A percentile compares a stretch with the other conserved stretches of the same genome.
These are phyloP conservation scores for Drosophila histrio DNA, from an alignment of 2,888 invertebrate species.

Conservation along the genomic window DNA sequence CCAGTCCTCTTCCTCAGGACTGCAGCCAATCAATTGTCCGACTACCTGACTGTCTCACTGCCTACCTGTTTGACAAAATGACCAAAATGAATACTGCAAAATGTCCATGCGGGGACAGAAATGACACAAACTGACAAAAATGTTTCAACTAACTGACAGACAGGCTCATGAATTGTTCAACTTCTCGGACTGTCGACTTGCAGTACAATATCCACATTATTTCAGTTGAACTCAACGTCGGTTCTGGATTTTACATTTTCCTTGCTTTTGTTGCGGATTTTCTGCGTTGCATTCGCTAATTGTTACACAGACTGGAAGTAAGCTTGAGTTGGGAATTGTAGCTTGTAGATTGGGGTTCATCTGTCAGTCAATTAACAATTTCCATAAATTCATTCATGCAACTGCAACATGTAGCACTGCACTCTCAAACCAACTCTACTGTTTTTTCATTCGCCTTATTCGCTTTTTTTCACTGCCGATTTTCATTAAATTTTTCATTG, in stretches of 20 bases:
- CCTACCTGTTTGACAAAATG: constrained; percentile 14
- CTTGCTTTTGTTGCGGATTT: constrained; percentile 29
- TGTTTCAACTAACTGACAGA: constrained; percentile 35
- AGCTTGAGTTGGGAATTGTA: neutral
- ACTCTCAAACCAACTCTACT: constrained; percentile 1
- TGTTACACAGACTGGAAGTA: constrained; percentile 30
- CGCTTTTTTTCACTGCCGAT: constrained; percentile 16
- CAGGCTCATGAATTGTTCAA: constrained; percentile 63
- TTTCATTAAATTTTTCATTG: constrained; percentile 40
- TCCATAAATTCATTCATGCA: constrained; percentile 63
- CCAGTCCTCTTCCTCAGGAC: neutral
- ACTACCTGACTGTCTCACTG: neutral
- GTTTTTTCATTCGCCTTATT: constrained; percentile 1
- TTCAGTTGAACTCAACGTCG: constrained; percentile 29
- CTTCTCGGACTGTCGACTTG: constrained; percentile 7
- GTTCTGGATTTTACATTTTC: constrained; percentile 1
- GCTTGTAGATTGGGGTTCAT: constrained; percentile 23
- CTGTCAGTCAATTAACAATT: constrained; percentile 70
- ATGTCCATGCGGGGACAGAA: constrained; percentile 30
- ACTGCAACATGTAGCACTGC: constrained; percentile 33
- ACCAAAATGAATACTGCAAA: constrained; percentile 17
- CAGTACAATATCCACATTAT: constrained; percentile 8
- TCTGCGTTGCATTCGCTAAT: constrained; percentile 51
- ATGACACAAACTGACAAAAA: neutral
- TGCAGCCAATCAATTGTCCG: constrained; percentile 37